These are phyloP conservation scores for Mythimna albipuncta DNA, from an alignment of 2,888 invertebrate genomes.

Conservation along the genomic window DNA sequence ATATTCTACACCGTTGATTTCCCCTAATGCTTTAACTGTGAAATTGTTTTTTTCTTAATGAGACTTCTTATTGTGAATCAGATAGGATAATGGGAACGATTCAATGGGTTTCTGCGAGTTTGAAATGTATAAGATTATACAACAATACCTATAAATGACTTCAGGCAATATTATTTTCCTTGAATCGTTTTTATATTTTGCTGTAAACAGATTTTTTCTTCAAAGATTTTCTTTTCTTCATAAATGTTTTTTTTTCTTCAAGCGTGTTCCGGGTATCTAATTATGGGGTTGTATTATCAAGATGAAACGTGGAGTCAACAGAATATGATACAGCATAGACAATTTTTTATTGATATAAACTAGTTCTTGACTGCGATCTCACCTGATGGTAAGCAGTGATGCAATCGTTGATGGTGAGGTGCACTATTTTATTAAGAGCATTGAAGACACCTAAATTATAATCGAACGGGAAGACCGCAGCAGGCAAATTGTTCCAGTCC, in stretches of 20 bases:
- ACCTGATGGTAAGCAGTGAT: no score
- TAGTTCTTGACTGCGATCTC: no score
- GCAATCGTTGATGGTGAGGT: no score
- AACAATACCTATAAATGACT: constrained; percentile 2
- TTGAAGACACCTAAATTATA: no score
- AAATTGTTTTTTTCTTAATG: constrained; percentile 41
- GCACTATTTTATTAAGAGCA: no score
- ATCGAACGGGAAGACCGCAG: no score
- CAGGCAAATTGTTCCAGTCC: no score
- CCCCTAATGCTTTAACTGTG: constrained; percentile 27
- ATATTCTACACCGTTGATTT: constrained; percentile 32
- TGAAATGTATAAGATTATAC: constrained; percentile 26
- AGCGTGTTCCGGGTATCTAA: not conserved
- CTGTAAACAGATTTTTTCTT: not conserved
- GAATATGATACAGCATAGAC: not conserved
- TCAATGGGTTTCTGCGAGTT: constrained; percentile 32
- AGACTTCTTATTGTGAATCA: constrained; percentile 33
- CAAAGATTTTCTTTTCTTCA: not conserved
- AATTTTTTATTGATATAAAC: not conserved
- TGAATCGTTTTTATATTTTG: constrained; percentile 16
- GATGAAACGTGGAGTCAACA: not conserved
- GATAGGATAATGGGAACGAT: constrained; percentile 19
- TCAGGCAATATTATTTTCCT: constrained; percentile 13
- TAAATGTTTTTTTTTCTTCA: not conserved
- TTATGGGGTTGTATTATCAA: not conserved